Percentiles rank a stretch among this genome's conserved stretches.
Conservation (phyloP, 2,797 vertebrate species). For the Falco naumanni region DNA sequence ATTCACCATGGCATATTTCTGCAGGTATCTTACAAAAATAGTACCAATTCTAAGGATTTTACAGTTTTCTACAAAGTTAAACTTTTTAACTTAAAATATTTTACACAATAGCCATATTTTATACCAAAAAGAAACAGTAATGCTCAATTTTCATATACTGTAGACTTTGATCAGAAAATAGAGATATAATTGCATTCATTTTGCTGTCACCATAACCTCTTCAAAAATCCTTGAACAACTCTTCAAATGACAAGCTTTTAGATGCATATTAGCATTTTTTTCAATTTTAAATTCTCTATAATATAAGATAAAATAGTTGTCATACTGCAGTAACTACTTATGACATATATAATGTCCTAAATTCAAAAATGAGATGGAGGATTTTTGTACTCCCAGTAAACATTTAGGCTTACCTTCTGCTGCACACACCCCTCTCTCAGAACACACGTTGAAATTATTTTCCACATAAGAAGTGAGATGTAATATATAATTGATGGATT, state of each 20-base stretch:
- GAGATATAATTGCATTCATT: slow-evolving; percentile 85
- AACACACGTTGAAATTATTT: slow-evolving; percentile 66
- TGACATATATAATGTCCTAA: slow-evolving; percentile 81
- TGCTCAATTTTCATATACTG: slow-evolving; percentile 77
- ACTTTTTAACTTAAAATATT: slow-evolving; percentile 76
- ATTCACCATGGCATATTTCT: not conserved
- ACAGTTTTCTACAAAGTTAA: slow-evolving; percentile 66
- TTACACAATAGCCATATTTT: slow-evolving; percentile 70
- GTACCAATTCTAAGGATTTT: slow-evolving; percentile 28
- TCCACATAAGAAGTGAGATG: slow-evolving; percentile 37
- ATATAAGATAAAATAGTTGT: slow-evolving; percentile 82
- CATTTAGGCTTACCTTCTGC: slow-evolving; percentile 70
- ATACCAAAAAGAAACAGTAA: slow-evolving; percentile 71
- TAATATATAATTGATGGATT: slow-evolving; percentile 68
- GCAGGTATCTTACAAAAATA: slow-evolving; percentile 47
- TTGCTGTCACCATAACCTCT: slow-evolving; percentile 86
- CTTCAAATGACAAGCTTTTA: slow-evolving; percentile 86
- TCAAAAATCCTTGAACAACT: slow-evolving; percentile 82
- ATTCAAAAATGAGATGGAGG: slow-evolving; percentile 79
- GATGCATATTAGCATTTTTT: slow-evolving; percentile 85
- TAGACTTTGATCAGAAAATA: slow-evolving; percentile 83
- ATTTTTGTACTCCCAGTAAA: slow-evolving; percentile 75
- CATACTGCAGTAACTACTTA: slow-evolving; percentile 77
- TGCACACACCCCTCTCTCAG: slow-evolving; percentile 47
- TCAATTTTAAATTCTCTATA: slow-evolving; percentile 80